phyloP scores from a whole-genome alignment of 2,888 invertebrate genomes.

The Himalopsyche kuldschensis region DNA sequence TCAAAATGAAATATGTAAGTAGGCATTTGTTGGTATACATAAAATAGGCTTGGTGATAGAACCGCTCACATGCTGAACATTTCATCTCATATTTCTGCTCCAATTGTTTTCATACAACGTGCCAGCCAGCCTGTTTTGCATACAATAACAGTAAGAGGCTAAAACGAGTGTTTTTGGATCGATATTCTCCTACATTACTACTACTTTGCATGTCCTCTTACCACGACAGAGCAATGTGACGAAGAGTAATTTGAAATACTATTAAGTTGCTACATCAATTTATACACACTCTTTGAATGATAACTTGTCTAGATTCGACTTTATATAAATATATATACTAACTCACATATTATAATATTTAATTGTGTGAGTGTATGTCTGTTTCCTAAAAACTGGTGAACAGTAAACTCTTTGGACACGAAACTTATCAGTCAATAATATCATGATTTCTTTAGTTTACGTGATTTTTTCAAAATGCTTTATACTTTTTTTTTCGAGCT shows the following conservation, averaged over 20 bases:
- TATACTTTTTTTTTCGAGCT: too few species aligned
- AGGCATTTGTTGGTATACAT: background rate
- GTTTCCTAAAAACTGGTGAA: too few species aligned
- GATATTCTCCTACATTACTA: background rate
- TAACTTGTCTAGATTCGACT: too few species aligned
- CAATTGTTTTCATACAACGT: slow-evolving; percentile 18
- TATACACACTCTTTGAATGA: too few species aligned
- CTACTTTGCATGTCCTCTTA: background rate
- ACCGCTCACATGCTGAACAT: background rate
- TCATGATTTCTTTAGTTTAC: too few species aligned
- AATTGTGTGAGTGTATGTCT: too few species aligned
- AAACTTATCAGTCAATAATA: too few species aligned
- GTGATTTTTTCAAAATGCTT: too few species aligned
- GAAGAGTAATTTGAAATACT: background rate
- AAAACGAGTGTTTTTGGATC: background rate
- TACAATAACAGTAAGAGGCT: slow-evolving; percentile 20
- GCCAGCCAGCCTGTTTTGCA: slow-evolving; percentile 26
- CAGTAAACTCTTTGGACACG: too few species aligned
- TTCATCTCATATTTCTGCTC: slow-evolving; percentile 19
- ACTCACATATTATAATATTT: too few species aligned
- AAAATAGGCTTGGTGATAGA: slow-evolving; percentile 5
- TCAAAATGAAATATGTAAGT: background rate
- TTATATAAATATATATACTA: too few species aligned
- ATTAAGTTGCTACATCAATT: background rate
- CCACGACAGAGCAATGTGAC: background rate